phyloP scores from a whole-genome alignment of 2,888 invertebrate genomes.

The Leptopilina syphax region DNA sequence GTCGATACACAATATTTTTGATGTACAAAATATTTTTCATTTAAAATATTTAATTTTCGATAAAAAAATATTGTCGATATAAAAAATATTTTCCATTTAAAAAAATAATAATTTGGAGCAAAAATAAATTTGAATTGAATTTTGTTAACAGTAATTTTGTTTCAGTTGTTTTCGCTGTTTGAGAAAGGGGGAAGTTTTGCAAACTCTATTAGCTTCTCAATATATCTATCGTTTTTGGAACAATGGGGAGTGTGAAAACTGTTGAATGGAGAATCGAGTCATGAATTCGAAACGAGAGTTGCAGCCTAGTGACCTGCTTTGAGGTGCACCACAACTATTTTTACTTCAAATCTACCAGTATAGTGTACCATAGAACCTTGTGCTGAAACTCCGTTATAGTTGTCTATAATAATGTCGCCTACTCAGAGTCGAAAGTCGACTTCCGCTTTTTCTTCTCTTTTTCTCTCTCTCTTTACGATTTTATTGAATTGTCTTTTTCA shows the following conservation, averaged over 20 bases:
- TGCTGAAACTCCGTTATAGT: slow-evolving; percentile 5
- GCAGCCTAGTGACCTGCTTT: slow-evolving; percentile 74
- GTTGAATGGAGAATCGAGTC: slow-evolving; percentile 34
- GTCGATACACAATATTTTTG: no score
- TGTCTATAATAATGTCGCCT: not conserved
- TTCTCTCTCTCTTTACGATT: not conserved
- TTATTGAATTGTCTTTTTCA: slow-evolving; percentile 7
- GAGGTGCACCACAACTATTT: slow-evolving; percentile 73
- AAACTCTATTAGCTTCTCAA: slow-evolving; percentile 14
- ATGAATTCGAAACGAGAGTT: slow-evolving; percentile 61
- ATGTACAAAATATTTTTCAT: no score
- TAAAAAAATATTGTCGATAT: no score
- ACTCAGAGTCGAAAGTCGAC: slow-evolving; percentile 14
- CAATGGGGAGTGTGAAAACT: slow-evolving; percentile 20
- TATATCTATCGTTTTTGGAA: not conserved
- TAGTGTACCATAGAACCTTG: slow-evolving; percentile 48
- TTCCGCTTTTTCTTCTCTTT: slow-evolving; percentile 12
- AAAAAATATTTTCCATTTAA: no score
- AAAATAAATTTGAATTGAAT: no score
- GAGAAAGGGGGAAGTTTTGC: not conserved
- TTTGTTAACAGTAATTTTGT: not conserved
- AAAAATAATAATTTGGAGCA: no score
- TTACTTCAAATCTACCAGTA: slow-evolving; percentile 68
- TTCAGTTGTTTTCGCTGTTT: not conserved
- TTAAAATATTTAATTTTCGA: no score